Evolutionary conservation across 2,888 invertebrate genomes (phyloP), one percentile per base, ranked within the genome.

Genomic region (Drosophila algonquin): DNA sequence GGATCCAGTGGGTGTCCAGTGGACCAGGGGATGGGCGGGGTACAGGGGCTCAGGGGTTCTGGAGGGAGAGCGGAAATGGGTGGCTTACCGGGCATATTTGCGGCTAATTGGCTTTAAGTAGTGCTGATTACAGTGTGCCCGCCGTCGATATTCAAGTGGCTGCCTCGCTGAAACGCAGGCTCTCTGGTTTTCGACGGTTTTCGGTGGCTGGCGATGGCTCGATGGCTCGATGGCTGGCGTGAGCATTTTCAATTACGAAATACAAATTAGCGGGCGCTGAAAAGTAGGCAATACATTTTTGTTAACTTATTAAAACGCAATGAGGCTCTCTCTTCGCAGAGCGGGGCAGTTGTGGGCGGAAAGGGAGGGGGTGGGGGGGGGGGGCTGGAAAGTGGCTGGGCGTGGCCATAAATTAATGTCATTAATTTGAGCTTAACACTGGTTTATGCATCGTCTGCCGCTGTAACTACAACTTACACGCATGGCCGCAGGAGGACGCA

Each of bases 31-130:
- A 63, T 69, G 58, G 27, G 55, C 24, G 35, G 14, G 6, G 6
- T 40, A 35, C 48, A 35, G 18, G 32, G 8, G 40, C 7, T 14
- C 3, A 12, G 16, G 12, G 27, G 14, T n/a, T 6, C 16, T 10
- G 0, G 1, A 7, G 7, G 7, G 1, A 14, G 44, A n/a, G 12
- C 51, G 52, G 48, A 27, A 32, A 14, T 64, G 47, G 40, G 21
- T 57, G 80, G 84, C 79, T 87, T 81, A 87, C 82, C 82, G 88
- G 88, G 72, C 85, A 89, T 85, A 87, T 85, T 85, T 85, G 85
- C 88, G 87, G 89, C 77, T 85, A 85, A 85, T 85, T 89, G 85
- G 85, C 85, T 89, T 85, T 84, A 85, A 85, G 85, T 89, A 85
- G 89, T 78, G 68, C 87, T 85, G 85, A 85, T 89, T 85, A 85